These are phyloP conservation scores for Taeniopygia guttata DNA, from an alignment of 2,797 vertebrate species.

Conservation along the genomic window DNA sequence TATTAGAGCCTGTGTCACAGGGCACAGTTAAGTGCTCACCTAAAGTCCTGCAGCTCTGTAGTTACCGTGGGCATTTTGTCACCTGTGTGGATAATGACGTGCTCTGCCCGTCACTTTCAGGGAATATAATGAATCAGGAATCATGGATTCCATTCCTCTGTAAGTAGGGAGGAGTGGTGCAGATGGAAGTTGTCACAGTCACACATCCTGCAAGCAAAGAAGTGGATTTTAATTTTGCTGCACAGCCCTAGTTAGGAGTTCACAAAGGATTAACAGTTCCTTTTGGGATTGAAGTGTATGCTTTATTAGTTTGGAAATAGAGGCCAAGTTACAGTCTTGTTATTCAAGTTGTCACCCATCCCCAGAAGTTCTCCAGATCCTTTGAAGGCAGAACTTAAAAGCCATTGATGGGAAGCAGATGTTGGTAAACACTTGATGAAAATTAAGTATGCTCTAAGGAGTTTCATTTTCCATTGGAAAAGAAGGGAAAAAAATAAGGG, in stretches of 20 bases:
- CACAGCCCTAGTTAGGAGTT: background rate
- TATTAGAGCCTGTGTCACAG: background rate
- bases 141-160: background rate
- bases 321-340: slow-evolving; percentile 14
- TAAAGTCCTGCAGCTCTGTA: background rate
- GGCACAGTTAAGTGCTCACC: background rate
- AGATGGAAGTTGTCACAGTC: background rate
- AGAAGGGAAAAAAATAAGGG: background rate
- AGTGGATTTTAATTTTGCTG: background rate
- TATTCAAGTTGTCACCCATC: slow-evolving; percentile 5
- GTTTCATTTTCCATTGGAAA: background rate
- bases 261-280: background rate
- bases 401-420: slow-evolving; percentile 41
- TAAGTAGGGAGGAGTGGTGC: background rate
- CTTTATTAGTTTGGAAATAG: background rate
- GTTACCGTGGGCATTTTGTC: background rate
- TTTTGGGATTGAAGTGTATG: background rate
- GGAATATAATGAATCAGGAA: background rate
- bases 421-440: background rate
- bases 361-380: slow-evolving; percentile 29
- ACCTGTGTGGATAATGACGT: accelerated
- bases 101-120: background rate
- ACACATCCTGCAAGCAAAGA: background rate
- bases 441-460: background rate
- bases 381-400: slow-evolving; percentile 8